phyloP scores from a whole-genome alignment of 2,113 vertebrate species.

The Bos taurus region DNA sequence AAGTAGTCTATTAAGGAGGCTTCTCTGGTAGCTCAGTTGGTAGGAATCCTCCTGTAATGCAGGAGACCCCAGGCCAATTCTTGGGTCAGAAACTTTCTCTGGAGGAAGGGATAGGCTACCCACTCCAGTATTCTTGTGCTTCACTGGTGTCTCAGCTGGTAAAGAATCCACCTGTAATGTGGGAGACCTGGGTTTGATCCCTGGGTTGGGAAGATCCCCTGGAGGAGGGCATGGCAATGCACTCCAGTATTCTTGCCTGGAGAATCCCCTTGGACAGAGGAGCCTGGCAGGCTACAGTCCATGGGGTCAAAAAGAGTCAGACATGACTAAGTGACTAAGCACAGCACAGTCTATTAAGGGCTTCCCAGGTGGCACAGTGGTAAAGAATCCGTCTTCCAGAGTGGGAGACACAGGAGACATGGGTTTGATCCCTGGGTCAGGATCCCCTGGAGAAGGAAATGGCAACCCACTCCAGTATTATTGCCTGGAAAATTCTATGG shows the following conservation, averaged over 20 bases:
- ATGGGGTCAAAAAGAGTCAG: background rate
- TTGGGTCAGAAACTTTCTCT: background rate
- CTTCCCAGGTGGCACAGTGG: background rate
- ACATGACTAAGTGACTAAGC: background rate
- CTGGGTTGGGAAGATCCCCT: background rate
- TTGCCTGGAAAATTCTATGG: background rate
- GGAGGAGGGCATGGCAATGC: background rate
- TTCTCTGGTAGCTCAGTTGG: background rate
- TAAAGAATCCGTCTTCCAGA: background rate
- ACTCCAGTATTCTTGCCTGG: background rate
- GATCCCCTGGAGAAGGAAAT: background rate
- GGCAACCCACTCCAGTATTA: background rate
- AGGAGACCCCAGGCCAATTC: background rate
- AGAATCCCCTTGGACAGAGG: background rate
- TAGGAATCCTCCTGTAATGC: background rate
- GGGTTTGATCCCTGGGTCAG: background rate
- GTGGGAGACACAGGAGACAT: background rate
- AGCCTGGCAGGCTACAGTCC: background rate
- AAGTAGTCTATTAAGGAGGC: background rate
- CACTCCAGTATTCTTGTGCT: background rate
- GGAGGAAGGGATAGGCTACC: background rate
- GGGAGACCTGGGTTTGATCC: background rate
- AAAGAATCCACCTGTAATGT: background rate
- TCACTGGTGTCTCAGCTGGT: background rate
- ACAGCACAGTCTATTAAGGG: background rate